Evolutionary conservation across 2,797 vertebrate species (phyloP), one percentile per base, ranked within the genome.

Genomic region (Crenuchus spilurus): DNA sequence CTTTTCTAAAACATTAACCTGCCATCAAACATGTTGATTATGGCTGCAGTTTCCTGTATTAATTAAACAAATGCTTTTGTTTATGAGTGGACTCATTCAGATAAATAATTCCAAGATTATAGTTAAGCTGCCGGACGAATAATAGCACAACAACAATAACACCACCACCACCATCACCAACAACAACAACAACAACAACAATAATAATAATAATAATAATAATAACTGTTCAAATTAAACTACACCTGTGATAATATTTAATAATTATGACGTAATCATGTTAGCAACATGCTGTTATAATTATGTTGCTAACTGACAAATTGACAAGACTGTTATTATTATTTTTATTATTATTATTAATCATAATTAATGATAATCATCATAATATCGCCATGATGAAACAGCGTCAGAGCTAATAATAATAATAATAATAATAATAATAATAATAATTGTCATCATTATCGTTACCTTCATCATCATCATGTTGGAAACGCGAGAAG

Each of bases 231-330:
- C 35, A 1, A 18, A 46, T 37, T 37, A 10, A 35, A 3, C 8
- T 3, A 3, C 8, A 3, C 3, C 33, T 35, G 33, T 46, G 46
- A 68, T 35, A 44, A 52, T 48, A 26, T 24, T 52, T 22, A 67
- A 9, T 62, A 44, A 31, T 26, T 60, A 61, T 28, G 58, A 65
- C 39, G 35, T 60, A 67, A 68, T 18, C 48, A 48, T 37, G 35
- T 11, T 52, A 70, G 62, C 22, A 67, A 26, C n/a, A n/a, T n/a
- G n/a, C n/a, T n/a, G n/a, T n/a, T n/a, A n/a, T n/a, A n/a, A n/a
- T n/a, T n/a, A n/a, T n/a, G n/a, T n/a, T n/a, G n/a, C n/a, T n/a
- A n/a, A n/a, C n/a, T n/a, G n/a, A n/a, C n/a, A n/a, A n/a, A n/a
- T n/a, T n/a, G n/a, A n/a, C n/a, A n/a, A n/a, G n/a, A n/a, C n/a